phyloP scores from a whole-genome alignment of 2,113 vertebrate species.

The Orycteropus afer region DNA sequence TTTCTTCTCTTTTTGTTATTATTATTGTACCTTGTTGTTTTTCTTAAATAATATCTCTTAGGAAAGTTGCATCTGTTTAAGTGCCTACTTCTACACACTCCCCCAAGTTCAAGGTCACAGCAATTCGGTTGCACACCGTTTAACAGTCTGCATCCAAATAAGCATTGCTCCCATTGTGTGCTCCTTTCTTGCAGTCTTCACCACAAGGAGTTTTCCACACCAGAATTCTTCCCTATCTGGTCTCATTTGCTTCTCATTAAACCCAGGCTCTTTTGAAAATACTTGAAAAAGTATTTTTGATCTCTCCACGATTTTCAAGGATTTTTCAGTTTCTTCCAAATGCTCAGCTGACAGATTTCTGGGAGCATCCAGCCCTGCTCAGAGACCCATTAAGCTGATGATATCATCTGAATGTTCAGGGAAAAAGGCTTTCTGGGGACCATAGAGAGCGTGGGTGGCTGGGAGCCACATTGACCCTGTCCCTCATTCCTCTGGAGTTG shows the following conservation, averaged over 20 bases:
- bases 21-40: constrained; percentile 41
- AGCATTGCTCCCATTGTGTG: neutral
- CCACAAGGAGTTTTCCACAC: constrained; percentile 9
- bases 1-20: constrained; percentile 7
- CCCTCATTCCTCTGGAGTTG: neutral
- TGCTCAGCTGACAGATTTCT: constrained; percentile 50
- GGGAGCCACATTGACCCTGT: neutral
- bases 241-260: constrained; percentile 67
- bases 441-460: neutral
- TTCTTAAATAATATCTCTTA: constrained; percentile 46
- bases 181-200: neutral
- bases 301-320: constrained; percentile 50
- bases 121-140: neutral
- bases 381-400: neutral
- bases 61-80: constrained; percentile 38
- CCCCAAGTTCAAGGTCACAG: constrained; percentile 34
- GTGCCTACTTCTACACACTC: neutral
- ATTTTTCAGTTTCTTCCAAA: constrained; percentile 55
- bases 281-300: constrained; percentile 34
- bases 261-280: constrained; percentile 57
- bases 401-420: neutral
- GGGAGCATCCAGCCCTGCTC: neutral
- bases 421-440: neutral
- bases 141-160: neutral
- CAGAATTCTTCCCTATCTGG: neutral